phyloP scores from a whole-genome alignment of 2,888 invertebrate genomes.

The Lampropteryx suffumata region DNA sequence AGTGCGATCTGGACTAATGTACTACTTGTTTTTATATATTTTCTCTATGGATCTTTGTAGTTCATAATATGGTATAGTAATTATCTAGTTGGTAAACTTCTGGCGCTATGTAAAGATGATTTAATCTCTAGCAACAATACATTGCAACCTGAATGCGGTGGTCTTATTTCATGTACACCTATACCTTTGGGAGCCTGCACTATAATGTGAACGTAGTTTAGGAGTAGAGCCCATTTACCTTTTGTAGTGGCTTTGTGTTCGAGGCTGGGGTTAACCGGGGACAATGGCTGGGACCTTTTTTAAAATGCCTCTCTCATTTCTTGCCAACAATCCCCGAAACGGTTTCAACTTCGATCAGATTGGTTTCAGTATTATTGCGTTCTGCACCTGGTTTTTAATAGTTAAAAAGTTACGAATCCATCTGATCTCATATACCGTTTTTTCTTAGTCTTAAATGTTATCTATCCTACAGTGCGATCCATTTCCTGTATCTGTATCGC shows the following conservation, averaged over 20 bases:
- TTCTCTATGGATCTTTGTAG: too few relatives aligned
- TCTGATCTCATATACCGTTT: neutral
- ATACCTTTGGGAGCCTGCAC: conserved; percentile 37
- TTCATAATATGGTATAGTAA: too few relatives aligned
- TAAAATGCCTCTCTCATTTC: conserved; percentile 59
- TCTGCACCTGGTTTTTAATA: neutral
- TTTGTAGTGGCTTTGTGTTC: conserved; percentile 71
- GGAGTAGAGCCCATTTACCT: conserved; percentile 71
- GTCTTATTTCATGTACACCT: conserved; percentile 18
- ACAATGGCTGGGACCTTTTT: conserved; percentile 64
- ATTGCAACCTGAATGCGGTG: conserved; percentile 13
- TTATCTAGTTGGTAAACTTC: neutral
- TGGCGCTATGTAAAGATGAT: neutral
- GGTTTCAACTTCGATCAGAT: conserved; percentile 51
- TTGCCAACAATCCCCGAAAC: conserved; percentile 54
- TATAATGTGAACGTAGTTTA: conserved; percentile 65
- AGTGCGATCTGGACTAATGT: too few relatives aligned
- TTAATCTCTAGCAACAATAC: conserved; percentile 6
- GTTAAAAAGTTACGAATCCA: neutral
- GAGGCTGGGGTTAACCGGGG: conserved; percentile 70
- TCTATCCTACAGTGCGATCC: too few relatives aligned
- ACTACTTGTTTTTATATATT: too few relatives aligned
- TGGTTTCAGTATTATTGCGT: conserved; percentile 38
- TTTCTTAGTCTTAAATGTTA: too few relatives aligned
- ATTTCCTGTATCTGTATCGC: too few relatives aligned